Conservation (phyloP, 2,113 vertebrate species). For the Cynoglossus semilaevis region DNA sequence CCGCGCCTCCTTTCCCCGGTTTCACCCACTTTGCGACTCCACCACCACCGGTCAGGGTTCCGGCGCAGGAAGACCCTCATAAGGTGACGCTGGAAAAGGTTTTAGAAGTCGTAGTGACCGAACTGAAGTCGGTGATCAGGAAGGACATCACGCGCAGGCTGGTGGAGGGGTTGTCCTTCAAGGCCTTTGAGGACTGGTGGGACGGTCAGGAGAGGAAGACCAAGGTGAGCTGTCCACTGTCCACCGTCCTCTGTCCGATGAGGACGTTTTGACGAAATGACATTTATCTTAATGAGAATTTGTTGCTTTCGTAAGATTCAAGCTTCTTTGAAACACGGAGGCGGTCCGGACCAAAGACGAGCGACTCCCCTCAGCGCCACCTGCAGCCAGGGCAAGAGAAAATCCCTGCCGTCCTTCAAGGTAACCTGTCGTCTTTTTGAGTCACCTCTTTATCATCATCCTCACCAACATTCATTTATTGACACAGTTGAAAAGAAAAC, state of each 20-base stretch:
- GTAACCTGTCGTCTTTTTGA: conserved; percentile 52
- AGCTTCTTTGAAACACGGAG: conserved; percentile 80
- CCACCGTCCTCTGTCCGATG: not conserved
- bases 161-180: conserved; percentile 92
- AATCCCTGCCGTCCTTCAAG: conserved; percentile 93
- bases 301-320: conserved; percentile 75
- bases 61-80: conserved; percentile 80
- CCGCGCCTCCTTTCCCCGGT: conserved; percentile 75
- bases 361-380: conserved; percentile 79
- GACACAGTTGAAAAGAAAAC: conserved; percentile 88
- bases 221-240: conserved; percentile 77
- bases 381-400: conserved; percentile 78
- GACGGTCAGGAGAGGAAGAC: conserved; percentile 84
- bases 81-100: conserved; percentile 88
- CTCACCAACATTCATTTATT: too few species aligned
- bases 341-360: conserved; percentile 79
- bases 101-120: conserved; percentile 85
- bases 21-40: conserved; percentile 90
- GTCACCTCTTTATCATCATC: not conserved
- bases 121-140: conserved; percentile 91
- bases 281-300: not conserved
- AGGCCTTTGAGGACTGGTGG: conserved; percentile 96
- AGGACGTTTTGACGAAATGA: not conserved
- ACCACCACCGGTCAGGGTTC: conserved; percentile 83
- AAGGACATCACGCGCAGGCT: conserved; percentile 92